phyloP scores from a whole-genome alignment of 2,113 vertebrate species.

The Dipodomys merriami region DNA sequence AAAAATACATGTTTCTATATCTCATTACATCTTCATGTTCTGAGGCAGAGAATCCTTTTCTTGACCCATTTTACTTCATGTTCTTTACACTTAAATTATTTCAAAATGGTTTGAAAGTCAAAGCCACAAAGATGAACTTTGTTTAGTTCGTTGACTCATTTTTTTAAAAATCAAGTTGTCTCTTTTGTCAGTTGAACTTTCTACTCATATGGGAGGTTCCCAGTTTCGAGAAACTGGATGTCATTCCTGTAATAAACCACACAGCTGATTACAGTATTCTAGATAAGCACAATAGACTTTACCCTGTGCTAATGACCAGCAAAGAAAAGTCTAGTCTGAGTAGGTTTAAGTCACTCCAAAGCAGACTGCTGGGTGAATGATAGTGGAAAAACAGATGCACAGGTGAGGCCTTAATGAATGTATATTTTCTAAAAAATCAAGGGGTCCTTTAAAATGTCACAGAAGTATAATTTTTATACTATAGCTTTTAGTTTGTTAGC shows the following conservation, averaged over 20 bases:
- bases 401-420: conserved; percentile 43
- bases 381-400: background rate
- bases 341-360: conserved; percentile 31
- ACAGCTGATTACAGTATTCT: background rate
- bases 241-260: conserved; percentile 42
- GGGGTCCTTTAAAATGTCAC: background rate
- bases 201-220: background rate
- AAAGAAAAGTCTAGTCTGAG: background rate
- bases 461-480: background rate
- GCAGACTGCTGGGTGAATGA: background rate
- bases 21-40: background rate
- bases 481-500: background rate
- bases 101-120: conserved; percentile 22
- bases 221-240: background rate
- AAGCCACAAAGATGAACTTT: conserved; percentile 7
- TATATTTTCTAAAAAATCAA: conserved; percentile 28
- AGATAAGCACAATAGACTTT: conserved; percentile 72
- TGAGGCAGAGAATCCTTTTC: background rate
- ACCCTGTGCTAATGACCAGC: background rate
- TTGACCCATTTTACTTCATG: background rate
- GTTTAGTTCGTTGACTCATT: background rate
- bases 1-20: background rate
- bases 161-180: background rate
- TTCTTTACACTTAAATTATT: conserved; percentile 13
- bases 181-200: conserved; percentile 41